These are phyloP conservation scores for Paratilapia polleni DNA, from an alignment of 2,113 vertebrate genomes.

Conservation along the genomic window DNA sequence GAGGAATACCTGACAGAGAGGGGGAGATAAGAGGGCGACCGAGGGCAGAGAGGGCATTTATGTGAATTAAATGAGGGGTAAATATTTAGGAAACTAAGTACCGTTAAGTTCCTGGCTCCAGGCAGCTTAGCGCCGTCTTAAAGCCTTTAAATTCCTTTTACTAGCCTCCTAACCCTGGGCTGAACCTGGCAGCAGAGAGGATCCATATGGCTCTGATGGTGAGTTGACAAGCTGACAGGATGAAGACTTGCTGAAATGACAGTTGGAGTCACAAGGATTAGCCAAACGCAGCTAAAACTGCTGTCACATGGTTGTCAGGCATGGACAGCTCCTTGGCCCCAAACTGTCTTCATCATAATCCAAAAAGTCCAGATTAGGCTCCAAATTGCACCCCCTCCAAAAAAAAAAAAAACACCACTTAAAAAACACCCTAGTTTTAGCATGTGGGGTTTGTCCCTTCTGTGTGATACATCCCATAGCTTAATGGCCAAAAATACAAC, in stretches of 20 bases:
- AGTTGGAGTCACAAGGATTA: constrained; percentile 41
- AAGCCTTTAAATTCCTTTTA: neutral
- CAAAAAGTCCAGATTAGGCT: neutral
- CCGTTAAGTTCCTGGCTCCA: constrained; percentile 1
- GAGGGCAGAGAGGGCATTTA: neutral
- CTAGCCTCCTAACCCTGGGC: neutral
- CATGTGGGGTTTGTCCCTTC: neutral
- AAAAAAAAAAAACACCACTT: neutral
- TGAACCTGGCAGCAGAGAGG: constrained; percentile 12
- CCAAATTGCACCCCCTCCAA: neutral
- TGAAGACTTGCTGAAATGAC: neutral
- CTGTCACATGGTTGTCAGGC: constrained; percentile 25
- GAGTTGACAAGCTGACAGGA: constrained; percentile 19
- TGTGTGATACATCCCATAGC: neutral
- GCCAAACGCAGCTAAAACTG: constrained; percentile 10
- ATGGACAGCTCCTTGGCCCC: constrained; percentile 1
- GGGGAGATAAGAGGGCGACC: neutral
- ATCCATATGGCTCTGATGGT: constrained; percentile 18
- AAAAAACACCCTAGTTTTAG: neutral
- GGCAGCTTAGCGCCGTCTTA: constrained; percentile 11
- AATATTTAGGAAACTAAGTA: constrained; percentile 30
- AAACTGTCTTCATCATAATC: constrained; percentile 14
- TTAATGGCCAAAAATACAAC: neutral
- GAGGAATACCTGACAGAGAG: neutral
- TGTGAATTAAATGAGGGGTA: constrained; percentile 5